A percentile compares a stretch with the other conserved stretches of the same genome.
phyloP scores from a whole-genome alignment of 2,888 invertebrate species.

The Noctua comes region DNA sequence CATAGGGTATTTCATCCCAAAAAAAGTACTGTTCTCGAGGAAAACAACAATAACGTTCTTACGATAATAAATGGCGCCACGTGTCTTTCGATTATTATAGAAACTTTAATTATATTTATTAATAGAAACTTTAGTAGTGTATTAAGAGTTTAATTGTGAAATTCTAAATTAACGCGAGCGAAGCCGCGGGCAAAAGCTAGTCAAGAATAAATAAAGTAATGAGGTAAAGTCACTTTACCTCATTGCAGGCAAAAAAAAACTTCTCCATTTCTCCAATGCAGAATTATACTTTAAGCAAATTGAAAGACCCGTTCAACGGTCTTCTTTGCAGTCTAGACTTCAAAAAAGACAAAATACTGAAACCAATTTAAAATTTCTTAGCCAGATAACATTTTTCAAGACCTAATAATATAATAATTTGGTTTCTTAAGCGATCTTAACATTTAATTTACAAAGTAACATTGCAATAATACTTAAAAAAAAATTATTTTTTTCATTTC shows the following conservation, averaged over 20 bases:
- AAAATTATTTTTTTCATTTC: neutral
- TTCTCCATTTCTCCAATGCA: neutral
- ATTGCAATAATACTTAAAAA: constrained; percentile 10
- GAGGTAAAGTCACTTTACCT: no score
- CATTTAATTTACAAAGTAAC: constrained; percentile 20
- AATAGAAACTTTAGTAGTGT: no score
- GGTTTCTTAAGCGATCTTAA: constrained; percentile 16
- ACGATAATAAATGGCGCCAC: no score
- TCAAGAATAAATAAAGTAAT: no score
- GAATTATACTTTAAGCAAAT: neutral
- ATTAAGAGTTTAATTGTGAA: no score
- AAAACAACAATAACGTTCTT: no score
- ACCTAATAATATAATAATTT: constrained; percentile 15
- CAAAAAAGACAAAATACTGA: neutral
- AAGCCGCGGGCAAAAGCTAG: no score
- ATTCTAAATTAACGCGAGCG: no score
- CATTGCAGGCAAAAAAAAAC: neutral
- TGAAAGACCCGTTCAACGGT: neutral
- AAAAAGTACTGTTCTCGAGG: no score
- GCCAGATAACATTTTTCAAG: neutral
- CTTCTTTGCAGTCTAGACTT: neutral
- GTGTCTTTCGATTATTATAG: no score
- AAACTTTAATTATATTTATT: no score
- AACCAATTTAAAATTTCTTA: neutral
- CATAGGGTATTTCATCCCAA: no score